Conservation (phyloP, 2,113 vertebrate species). For the Bufo gargarizans region DNA sequence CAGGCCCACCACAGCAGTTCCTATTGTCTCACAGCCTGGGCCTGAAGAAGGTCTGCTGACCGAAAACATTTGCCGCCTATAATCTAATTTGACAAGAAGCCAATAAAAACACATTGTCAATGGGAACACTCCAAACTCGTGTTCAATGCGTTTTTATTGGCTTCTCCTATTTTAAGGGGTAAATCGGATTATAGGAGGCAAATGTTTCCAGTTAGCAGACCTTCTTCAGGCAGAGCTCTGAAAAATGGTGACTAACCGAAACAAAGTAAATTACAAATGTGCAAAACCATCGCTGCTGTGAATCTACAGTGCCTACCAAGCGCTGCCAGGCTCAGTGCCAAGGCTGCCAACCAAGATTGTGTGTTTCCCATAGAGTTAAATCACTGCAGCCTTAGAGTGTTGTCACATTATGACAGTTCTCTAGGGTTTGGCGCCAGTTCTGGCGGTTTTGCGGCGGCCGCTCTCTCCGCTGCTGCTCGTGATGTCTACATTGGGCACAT, state of each 20-base stretch:
- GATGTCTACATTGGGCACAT: background rate
- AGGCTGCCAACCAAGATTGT: background rate
- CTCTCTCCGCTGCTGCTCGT: background rate
- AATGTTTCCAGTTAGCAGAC: no score
- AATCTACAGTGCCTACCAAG: background rate
- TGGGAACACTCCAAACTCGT: no score
- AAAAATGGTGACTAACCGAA: background rate
- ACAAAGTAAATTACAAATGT: no score
- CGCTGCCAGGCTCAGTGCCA: background rate
- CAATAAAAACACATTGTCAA: no score
- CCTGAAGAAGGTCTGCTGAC: no score
- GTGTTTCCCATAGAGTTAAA: background rate
- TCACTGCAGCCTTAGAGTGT: background rate
- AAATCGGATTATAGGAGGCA: no score
- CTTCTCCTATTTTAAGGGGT: no score
- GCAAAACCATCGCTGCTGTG: background rate
- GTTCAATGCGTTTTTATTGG: no score
- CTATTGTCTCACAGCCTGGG: no score
- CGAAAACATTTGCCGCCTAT: no score
- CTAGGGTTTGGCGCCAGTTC: background rate
- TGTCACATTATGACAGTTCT: background rate
- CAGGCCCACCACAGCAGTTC: no score
- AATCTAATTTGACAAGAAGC: no score
- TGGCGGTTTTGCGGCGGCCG: background rate
- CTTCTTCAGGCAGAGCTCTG: background rate